phyloP scores from a whole-genome alignment of 30 jellyfish, hydroid and myxozoan species.

The Hydractinia symbiolongicarpus region DNA sequence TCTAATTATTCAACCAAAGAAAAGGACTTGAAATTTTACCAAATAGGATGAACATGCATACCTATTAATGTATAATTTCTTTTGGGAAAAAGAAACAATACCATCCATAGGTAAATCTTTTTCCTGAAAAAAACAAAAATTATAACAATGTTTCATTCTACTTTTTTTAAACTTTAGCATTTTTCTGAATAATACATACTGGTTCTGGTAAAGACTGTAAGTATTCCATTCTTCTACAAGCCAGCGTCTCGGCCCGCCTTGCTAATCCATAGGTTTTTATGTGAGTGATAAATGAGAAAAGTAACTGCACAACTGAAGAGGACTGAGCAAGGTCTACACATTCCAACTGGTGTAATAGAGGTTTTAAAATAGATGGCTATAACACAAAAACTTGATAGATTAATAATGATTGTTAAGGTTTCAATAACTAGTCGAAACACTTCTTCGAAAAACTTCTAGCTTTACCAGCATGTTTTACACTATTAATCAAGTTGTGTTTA shows the following conservation, averaged over 20 bases:
- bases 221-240: constrained; percentile 58
- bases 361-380: constrained; percentile 34
- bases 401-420: not conserved
- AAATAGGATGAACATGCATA: too few species aligned
- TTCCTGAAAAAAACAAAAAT: too few species aligned
- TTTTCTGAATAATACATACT: constrained; percentile 6
- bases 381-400: not conserved
- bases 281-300: constrained; percentile 35
- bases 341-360: constrained; percentile 35
- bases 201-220: constrained; percentile 43
- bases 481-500: not conserved
- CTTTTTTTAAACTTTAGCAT: too few species aligned
- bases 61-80: too few species aligned
- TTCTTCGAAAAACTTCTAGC: not conserved
- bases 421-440: not conserved
- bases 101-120: too few species aligned
- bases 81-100: too few species aligned
- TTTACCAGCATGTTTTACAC: constrained; percentile 5
- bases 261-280: constrained; percentile 61
- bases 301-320: constrained; percentile 37
- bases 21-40: too few species aligned
- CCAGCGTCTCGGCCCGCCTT: constrained; percentile 64
- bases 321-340: constrained; percentile 47
- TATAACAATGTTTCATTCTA: too few species aligned
- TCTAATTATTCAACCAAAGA: too few species aligned